Evolutionary conservation across 2,888 invertebrate genomes (phyloP).

Genomic region (Leuctra nigra): DNA sequence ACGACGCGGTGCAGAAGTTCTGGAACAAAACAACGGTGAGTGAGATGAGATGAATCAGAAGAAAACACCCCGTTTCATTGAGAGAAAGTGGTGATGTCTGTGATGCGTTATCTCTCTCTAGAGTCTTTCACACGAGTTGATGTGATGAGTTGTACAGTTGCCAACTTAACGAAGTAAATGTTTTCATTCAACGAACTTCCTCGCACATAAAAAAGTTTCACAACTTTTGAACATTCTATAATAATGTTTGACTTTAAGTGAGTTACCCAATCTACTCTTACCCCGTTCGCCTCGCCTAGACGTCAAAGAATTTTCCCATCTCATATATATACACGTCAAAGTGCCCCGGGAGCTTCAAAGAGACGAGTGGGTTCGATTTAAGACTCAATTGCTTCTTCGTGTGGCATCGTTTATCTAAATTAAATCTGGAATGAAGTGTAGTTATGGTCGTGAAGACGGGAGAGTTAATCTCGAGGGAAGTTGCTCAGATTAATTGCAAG

Average conservation of each 20-base stretch:
- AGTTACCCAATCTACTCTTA: constrained; percentile 14
- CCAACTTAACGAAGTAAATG: constrained; percentile 9
- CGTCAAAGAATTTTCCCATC: constrained; percentile 6
- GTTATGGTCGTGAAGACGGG: constrained; percentile 18
- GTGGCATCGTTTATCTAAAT: constrained; percentile 25
- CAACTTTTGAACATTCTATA: constrained; percentile 17
- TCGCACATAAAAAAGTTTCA: constrained; percentile 7
- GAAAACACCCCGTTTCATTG: no score
- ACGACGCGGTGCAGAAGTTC: constrained; percentile 83
- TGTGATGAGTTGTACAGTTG: constrained; percentile 3
- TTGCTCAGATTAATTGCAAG: constrained; percentile 17
- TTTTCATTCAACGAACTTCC: constrained; percentile 9
- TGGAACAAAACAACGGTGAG: constrained; percentile 46
- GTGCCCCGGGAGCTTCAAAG: neutral
- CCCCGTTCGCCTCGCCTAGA: neutral
- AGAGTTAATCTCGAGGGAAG: constrained; percentile 19
- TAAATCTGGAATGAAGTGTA: constrained; percentile 24
- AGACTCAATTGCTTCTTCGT: constrained; percentile 5
- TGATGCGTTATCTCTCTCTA: no score
- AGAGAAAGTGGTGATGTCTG: no score
- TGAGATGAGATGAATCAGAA: neutral
- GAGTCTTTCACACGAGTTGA: no score
- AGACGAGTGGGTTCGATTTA: constrained; percentile 5
- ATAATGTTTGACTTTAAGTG: constrained; percentile 15
- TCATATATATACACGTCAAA: neutral